These are phyloP conservation scores for Dolichotis patagonum DNA, from an alignment of 2,113 vertebrate genomes.

Conservation along the genomic window DNA sequence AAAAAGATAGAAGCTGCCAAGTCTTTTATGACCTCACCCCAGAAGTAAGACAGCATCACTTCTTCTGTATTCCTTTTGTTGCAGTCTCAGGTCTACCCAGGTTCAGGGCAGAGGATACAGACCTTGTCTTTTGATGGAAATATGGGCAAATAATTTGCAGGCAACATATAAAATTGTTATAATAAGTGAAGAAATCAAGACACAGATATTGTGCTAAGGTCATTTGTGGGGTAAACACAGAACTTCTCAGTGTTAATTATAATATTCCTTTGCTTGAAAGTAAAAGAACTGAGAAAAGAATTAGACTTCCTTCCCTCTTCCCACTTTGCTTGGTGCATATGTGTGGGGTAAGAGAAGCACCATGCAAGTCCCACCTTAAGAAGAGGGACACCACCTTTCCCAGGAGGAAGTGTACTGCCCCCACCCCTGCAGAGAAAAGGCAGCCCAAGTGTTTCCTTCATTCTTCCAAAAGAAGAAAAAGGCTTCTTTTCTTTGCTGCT, in stretches of 20 bases:
- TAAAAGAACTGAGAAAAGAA: not conserved
- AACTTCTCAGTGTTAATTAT: not conserved
- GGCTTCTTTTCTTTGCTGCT: not conserved
- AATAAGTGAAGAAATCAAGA: not conserved
- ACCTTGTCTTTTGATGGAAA: not conserved
- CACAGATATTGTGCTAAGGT: not conserved
- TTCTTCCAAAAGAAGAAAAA: not conserved
- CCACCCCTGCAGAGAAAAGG: not conserved
- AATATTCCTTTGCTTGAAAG: not conserved
- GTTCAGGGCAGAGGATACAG: not conserved
- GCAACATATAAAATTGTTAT: not conserved
- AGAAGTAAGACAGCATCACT: not conserved
- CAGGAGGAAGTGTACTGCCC: not conserved
- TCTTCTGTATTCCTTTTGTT: not conserved
- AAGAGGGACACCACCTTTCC: not conserved
- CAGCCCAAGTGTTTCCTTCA: not conserved
- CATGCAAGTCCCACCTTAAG: not conserved
- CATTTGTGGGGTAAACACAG: not conserved
- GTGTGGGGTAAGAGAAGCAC: not conserved
- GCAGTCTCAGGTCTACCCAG: not conserved
- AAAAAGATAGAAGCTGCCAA: not conserved
- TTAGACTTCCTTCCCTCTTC: not conserved
- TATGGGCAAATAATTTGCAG: not conserved
- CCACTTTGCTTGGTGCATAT: not conserved
- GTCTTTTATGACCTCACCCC: not conserved